Evolutionary conservation across 2,888 invertebrate genomes (phyloP).

Genomic region (Siphlonurus alternatus): DNA sequence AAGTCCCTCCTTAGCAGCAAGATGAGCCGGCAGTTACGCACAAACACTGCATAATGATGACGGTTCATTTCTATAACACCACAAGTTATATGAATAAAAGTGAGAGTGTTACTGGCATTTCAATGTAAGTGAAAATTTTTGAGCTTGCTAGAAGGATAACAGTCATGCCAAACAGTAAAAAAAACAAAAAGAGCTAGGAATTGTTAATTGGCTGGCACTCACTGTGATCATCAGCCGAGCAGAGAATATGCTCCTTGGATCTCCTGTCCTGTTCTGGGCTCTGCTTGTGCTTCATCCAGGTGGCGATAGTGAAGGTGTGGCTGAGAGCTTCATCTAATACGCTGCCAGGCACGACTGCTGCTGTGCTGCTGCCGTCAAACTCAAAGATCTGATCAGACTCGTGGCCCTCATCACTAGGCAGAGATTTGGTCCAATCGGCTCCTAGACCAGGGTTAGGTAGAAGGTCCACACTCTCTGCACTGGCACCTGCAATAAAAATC

Average conservation of each 20-base stretch:
- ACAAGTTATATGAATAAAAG: slow-evolving; percentile 11
- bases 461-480: slow-evolving; percentile 68
- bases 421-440: slow-evolving; percentile 63
- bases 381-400: slow-evolving; percentile 86
- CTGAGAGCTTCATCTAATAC: slow-evolving; percentile 60
- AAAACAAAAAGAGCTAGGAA: background rate
- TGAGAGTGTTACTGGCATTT: no score
- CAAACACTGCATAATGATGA: slow-evolving; percentile 94
- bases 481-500: slow-evolving; percentile 38
- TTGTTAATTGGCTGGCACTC: slow-evolving; percentile 23
- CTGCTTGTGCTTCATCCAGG: slow-evolving; percentile 88
- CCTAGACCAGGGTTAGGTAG: slow-evolving; percentile 64
- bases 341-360: slow-evolving; percentile 64
- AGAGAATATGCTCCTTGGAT: slow-evolving; percentile 89
- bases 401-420: slow-evolving; percentile 65
- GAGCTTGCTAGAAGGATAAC: background rate
- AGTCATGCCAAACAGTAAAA: background rate
- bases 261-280: slow-evolving; percentile 67
- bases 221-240: slow-evolving; percentile 96
- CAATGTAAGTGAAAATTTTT: background rate
- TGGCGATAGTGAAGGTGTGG: slow-evolving; percentile 74
- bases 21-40: slow-evolving; percentile 92
- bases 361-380: slow-evolving; percentile 83
- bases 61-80: slow-evolving; percentile 84
- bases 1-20: slow-evolving; percentile 79